Base-by-base conservation (phyloP, 2,113 vertebrate genomes). In the Centrocercus urophasianus region DNA sequence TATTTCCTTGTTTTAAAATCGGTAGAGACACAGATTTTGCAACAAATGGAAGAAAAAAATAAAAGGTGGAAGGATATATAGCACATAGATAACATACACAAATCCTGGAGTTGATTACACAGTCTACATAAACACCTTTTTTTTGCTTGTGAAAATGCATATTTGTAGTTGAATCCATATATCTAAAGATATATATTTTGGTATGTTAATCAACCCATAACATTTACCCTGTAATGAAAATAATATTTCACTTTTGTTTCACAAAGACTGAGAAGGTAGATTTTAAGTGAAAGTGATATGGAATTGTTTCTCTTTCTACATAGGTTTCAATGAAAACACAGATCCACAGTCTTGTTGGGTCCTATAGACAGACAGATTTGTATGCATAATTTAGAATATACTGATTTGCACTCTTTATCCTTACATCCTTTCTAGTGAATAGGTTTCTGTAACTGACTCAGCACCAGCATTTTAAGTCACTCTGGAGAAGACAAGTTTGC, bases 61-160 rank as follows among this genome's bases (percentile, higher is more conserved):
- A 36, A 24, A 36, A 24, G 22, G 3, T 48, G 17, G 5, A 77
- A 77, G 8, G 3, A 42, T 42, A 8, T 60, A 8, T 14, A 83
- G 47, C 40, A 71, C 8, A 6, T 32, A 69, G 22, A 9, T 67
- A 66, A 42, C 6, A 24, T 34, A 56, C 2, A 11, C n/a, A 34
- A 67, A 61, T 8, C 36, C 50, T 67, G 34, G 67, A 4, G 54
- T 6, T 67, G 18, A 7, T 71, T 81, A 47, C 11, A 83, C 42
- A 12, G 43, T 13, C 7, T 38, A 64, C 1, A 67, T 48, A 85
- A 84, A 21, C 18, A 15, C 43, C 36, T 28, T 25, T 40, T 17
- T 13, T 32, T 79, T 66, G 1, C 47, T 74, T 54, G 5, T 66
- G 7, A 7, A 12, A 7, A 42, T 60, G 14, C 0, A 0, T 54